phyloP scores from a whole-genome alignment of 2,888 invertebrate species.

The Piscicola geometra region DNA sequence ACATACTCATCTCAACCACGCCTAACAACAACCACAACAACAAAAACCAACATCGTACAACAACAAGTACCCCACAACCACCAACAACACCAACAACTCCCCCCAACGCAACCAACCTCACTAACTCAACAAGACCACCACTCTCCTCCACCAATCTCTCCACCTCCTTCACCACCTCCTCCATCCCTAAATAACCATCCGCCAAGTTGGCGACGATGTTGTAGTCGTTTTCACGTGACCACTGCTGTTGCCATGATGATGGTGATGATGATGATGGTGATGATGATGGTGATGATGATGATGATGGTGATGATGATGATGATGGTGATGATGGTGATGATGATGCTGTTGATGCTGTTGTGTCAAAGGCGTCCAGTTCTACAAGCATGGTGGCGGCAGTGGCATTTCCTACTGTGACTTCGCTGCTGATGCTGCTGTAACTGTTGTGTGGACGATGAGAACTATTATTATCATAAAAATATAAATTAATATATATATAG shows the following conservation, averaged over 20 bases:
- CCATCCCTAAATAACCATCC: conserved; percentile 31
- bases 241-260: conserved; percentile 62
- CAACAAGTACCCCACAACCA: too few species aligned
- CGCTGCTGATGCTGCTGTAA: conserved; percentile 60
- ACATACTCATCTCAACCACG: too few species aligned
- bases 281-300: conserved; percentile 16
- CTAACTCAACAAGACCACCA: conserved; percentile 1
- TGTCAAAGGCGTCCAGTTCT: conserved; percentile 63
- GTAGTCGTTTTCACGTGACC: conserved; percentile 61
- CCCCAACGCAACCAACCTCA: background rate
- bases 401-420: conserved; percentile 62
- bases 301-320: conserved; percentile 3
- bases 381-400: conserved; percentile 69
- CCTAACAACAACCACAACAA: background rate
- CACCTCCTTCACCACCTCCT: conserved; percentile 15
- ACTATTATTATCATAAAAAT: too few species aligned
- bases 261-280: conserved; percentile 6
- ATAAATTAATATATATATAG: too few species aligned
- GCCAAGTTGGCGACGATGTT: conserved; percentile 56
- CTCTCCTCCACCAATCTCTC: background rate
- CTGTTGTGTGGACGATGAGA: conserved; percentile 44
- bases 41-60: too few species aligned
- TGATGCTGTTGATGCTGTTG: too few species aligned
- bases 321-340: background rate
- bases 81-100: background rate